Conservation (phyloP, 1,140 invertebrate species). For the Phthorimaea operculella region DNA sequence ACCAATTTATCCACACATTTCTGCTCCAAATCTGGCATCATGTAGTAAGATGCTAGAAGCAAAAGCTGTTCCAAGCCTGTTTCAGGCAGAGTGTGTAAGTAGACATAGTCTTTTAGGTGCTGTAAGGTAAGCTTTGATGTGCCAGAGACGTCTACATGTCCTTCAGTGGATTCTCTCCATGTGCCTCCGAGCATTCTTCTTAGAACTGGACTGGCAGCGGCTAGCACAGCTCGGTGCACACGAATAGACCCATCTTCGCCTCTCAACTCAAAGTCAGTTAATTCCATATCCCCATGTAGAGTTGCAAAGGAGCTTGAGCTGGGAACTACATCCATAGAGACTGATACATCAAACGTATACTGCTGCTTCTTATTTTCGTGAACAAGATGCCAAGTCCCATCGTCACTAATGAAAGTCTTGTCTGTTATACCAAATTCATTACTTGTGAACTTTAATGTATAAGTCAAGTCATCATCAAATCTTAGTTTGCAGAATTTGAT, state of each 20-base stretch:
- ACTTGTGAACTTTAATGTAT: constrained; percentile 20
- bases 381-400: constrained; percentile 27
- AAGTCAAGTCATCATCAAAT: constrained; percentile 19
- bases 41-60: constrained; percentile 25
- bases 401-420: constrained; percentile 21
- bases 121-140: constrained; percentile 20
- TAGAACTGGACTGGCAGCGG: constrained; percentile 26
- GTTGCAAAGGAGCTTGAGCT: constrained; percentile 17
- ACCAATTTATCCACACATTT: constrained; percentile 23
- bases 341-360: constrained; percentile 16
- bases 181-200: constrained; percentile 23
- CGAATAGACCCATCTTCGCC: constrained; percentile 25
- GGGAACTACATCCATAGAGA: constrained; percentile 18
- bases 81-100: constrained; percentile 23
- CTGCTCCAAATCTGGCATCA: constrained; percentile 27
- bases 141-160: constrained; percentile 20
- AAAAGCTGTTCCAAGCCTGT: constrained; percentile 23
- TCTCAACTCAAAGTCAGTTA: constrained; percentile 28
- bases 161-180: constrained; percentile 25
- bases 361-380: constrained; percentile 20
- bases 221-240: constrained; percentile 23
- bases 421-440: constrained; percentile 15
- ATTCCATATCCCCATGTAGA: constrained; percentile 23
- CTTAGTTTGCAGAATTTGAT: constrained; percentile 19
- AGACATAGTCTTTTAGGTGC: constrained; percentile 27